A percentile compares a stretch with the other conserved stretches of the same genome.
Conservation (phyloP, 2,113 vertebrate species). For the Amblyornis subalaris region DNA sequence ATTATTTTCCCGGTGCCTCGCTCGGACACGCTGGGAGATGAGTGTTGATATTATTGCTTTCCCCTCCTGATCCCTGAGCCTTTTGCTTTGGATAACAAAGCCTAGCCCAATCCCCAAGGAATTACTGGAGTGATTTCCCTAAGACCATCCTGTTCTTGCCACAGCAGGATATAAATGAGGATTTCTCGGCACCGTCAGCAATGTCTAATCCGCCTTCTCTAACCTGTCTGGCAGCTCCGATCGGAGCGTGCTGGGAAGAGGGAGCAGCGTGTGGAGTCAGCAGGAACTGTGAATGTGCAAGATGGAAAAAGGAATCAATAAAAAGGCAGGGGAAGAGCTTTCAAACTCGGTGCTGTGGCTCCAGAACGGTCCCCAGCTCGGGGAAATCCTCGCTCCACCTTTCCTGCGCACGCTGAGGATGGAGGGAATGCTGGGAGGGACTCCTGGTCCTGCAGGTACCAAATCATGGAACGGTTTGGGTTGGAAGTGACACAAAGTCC, state of each 20-base stretch:
- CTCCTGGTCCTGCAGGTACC: accelerated
- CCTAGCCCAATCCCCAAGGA: not conserved
- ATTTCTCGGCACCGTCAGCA: not conserved
- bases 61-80: not conserved
- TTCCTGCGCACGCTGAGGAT: accelerated
- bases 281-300: not conserved
- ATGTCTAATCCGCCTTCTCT: not conserved
- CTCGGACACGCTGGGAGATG: not conserved
- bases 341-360: not conserved
- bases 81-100: not conserved
- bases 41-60: not conserved
- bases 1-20: not conserved
- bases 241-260: not conserved
- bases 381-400: accelerated
- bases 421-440: accelerated
- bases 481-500: not conserved
- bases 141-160: not conserved
- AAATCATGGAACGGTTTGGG: accelerated
- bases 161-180: not conserved
- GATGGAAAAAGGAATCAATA: not conserved
- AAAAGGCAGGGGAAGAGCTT: not conserved
- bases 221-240: not conserved
- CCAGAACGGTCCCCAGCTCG: accelerated
- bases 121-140: not conserved
- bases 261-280: not conserved